A percentile compares a stretch with the other conserved stretches of the same genome.
Evolutionary conservation across 2,113 vertebrate species (phyloP).

Genomic region (Cyprinodon tularosa): DNA sequence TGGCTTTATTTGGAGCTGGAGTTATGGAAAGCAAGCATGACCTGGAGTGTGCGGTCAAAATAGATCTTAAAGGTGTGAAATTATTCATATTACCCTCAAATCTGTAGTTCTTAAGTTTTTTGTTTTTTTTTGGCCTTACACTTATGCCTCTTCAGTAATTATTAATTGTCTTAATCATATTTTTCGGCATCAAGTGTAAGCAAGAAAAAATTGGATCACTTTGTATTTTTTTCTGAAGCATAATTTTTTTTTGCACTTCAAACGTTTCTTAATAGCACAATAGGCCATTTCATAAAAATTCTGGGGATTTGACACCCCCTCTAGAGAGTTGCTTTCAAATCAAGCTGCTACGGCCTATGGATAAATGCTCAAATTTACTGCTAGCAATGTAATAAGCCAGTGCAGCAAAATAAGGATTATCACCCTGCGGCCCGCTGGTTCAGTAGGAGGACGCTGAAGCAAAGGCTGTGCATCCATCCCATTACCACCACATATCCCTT

Average conservation of each 20-base stretch:
- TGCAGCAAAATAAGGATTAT: constrained; percentile 83
- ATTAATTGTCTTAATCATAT: constrained; percentile 27
- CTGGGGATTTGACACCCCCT: constrained; percentile 63
- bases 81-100: constrained; percentile 24
- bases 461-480: constrained; percentile 74
- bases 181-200: constrained; percentile 19
- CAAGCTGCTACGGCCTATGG: constrained; percentile 67
- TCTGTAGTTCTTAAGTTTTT: not conserved
- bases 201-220: constrained; percentile 16
- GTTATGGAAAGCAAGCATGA: constrained; percentile 70
- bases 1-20: constrained; percentile 76
- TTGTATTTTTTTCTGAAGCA: constrained; percentile 33
- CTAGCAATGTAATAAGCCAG: constrained; percentile 81
- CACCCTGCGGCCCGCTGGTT: constrained; percentile 73
- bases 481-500: constrained; percentile 79
- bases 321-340: constrained; percentile 67
- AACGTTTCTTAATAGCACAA: constrained; percentile 61
- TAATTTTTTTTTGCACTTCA: constrained; percentile 39
- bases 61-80: constrained; percentile 35
- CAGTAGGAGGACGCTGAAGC: constrained; percentile 73
- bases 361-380: constrained; percentile 75
- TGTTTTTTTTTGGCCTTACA: not conserved
- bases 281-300: constrained; percentile 52
- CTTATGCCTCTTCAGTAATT: constrained; percentile 9
- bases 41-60: constrained; percentile 65